phyloP scores from a whole-genome alignment of 2,797 vertebrate genomes.

The Esox masquinongy region DNA sequence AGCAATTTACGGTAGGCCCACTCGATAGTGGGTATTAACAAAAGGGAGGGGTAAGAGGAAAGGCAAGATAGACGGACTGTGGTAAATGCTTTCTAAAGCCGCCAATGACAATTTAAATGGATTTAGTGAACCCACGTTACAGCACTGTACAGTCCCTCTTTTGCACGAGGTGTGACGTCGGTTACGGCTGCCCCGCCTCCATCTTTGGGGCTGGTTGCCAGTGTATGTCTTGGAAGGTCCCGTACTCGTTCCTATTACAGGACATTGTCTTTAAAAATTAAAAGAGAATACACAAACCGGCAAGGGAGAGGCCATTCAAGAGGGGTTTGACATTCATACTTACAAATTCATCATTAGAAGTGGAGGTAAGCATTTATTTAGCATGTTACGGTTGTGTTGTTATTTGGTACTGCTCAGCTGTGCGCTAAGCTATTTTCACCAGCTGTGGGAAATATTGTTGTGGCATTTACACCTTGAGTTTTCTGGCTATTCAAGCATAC shows the following conservation, averaged over 20 bases:
- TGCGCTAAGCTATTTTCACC: conserved; percentile 4
- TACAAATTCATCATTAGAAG: conserved; percentile 42
- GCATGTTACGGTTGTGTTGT: conserved; percentile 21
- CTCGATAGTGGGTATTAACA: conserved; percentile 4
- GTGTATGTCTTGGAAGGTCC: conserved; percentile 63
- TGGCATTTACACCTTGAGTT: conserved; percentile 18
- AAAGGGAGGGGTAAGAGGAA: conserved; percentile 1
- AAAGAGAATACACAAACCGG: conserved; percentile 21
- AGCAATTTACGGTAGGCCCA: conserved; percentile 1
- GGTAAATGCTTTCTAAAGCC: conserved; percentile 17
- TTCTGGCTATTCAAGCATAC: not conserved
- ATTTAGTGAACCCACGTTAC: conserved; percentile 31
- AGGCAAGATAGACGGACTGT: not conserved
- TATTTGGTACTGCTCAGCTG: conserved; percentile 16
- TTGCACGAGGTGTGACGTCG: conserved; percentile 61
- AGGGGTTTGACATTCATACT: conserved; percentile 49
- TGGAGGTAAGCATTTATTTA: conserved; percentile 69
- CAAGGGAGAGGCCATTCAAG: conserved; percentile 6
- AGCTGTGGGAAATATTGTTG: conserved; percentile 30
- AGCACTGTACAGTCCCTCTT: conserved; percentile 29
- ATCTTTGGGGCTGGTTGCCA: conserved; percentile 52
- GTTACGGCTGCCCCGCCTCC: conserved; percentile 63
- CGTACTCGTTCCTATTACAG: conserved; percentile 56
- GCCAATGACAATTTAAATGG: conserved; percentile 27
- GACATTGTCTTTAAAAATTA: conserved; percentile 42